Evolutionary conservation across 2,888 invertebrate species (phyloP).

Genomic region (Uloborus plumipes): DNA sequence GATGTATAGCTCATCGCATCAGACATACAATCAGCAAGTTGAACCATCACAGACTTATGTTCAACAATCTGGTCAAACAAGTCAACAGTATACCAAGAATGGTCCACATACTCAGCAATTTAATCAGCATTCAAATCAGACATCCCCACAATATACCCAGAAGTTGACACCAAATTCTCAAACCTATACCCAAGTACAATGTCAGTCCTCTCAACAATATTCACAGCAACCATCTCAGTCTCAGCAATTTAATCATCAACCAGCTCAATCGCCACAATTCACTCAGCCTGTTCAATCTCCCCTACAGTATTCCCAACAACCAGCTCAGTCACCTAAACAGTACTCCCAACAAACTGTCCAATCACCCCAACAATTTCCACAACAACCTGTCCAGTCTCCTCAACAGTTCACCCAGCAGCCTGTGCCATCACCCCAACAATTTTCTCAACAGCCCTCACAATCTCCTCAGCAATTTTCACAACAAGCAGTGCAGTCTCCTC

Average conservation of each 20-base stretch:
- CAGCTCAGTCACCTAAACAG: slow-evolving; percentile 15
- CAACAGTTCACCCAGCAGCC: slow-evolving; percentile 9
- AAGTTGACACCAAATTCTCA: slow-evolving; percentile 14
- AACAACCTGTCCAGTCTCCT: slow-evolving; percentile 6
- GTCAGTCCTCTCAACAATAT: slow-evolving; percentile 12
- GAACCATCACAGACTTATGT: not conserved
- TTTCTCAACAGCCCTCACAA: slow-evolving; percentile 9
- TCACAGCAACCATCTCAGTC: slow-evolving; percentile 18
- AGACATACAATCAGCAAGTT: not conserved
- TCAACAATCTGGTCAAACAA: not conserved
- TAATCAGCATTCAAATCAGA: slow-evolving; percentile 20
- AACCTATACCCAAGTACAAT: slow-evolving; percentile 4
- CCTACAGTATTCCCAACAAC: slow-evolving; percentile 28
- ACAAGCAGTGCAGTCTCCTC: slow-evolving; percentile 15
- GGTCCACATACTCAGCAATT: slow-evolving; percentile 14
- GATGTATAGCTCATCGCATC: not conserved
- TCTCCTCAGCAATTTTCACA: slow-evolving; percentile 28
- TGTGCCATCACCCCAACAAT: not conserved
- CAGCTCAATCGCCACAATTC: slow-evolving; percentile 2
- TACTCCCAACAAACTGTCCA: not conserved
- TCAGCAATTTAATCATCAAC: slow-evolving; percentile 16
- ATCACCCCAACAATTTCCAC: slow-evolving; percentile 26
- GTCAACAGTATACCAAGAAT: not conserved
- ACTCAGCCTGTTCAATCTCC: slow-evolving; percentile 12
- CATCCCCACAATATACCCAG: slow-evolving; percentile 41